Evolutionary conservation across 2,888 invertebrate species (phyloP), one percentile per base, ranked within the genome.

Genomic region (Ophioninae sp.): DNA sequence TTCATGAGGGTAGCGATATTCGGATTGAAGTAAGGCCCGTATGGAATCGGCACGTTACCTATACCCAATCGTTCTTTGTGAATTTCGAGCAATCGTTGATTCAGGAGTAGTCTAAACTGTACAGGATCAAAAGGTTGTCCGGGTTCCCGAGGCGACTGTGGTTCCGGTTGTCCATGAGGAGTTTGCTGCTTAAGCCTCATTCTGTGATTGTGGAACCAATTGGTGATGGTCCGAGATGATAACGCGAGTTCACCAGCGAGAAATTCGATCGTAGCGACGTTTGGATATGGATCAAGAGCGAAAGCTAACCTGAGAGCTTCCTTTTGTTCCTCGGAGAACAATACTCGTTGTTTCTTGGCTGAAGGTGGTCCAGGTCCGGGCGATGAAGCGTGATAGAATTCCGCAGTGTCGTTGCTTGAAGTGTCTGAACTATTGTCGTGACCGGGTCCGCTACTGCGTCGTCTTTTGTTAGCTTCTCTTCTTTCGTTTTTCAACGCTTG

Each of bases 151-250:
- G 96, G 95, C 2, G 96, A 96, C 10, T 96, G 96, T 80, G 96
- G 95, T 73, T 96, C 96, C 0, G 95, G 95, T 88, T 94, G 94
- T 0, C 96, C 96, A 90, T 97, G 97, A 1, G 97, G 97, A 75
- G 96, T 96, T 91, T 97, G 97, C 91, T 98, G 97, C 93, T 99
- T 99, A 91, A 98, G 95, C 85, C 99, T 95, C 98, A 99, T 99
- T 89, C 99, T 96, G 93, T 99, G 99, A 93, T 99, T 99, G 94
- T 99, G 99, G 95, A 99, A 99, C 99, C 99, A 99, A 93, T 99
- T 99, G 84, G 99, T 99, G 90, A 99, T 99, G 77, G 99, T 99
- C 88, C 99, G 95, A 73, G 98, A 97, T 7, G 98, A 97, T 61
- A 99, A 94, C 9, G 96, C 97, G 79, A 99, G 94, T 93, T 99